Evolutionary conservation across 2,888 invertebrate genomes (phyloP).

Genomic region (Drosophila pseudotakahashii): DNA sequence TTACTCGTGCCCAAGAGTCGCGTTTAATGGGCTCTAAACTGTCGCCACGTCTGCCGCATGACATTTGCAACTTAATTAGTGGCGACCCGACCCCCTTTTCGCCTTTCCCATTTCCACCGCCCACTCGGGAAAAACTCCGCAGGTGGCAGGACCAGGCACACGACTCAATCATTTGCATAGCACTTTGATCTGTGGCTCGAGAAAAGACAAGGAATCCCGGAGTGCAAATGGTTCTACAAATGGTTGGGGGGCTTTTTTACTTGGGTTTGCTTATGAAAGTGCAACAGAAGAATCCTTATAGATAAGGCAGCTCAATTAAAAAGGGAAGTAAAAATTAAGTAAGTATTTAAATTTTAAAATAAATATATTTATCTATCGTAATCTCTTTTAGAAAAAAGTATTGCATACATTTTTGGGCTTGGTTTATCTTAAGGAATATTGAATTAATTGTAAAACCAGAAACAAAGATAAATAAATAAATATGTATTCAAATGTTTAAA

Average conservation of each 20-base stretch:
- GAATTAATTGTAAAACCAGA: no score
- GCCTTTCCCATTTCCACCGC: conserved; percentile 3
- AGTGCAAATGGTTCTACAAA: neutral
- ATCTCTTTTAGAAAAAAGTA: no score
- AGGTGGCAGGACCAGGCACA: conserved; percentile 45
- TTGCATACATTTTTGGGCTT: no score
- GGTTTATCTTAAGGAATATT: no score
- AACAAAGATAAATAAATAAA: no score
- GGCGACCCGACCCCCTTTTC: conserved; percentile 47
- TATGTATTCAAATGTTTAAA: no score
- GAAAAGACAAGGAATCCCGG: conserved; percentile 10
- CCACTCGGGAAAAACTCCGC: conserved; percentile 47
- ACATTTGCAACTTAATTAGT: conserved; percentile 74
- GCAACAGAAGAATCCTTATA: conserved; percentile 42
- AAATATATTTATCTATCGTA: no score
- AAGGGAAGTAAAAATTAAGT: neutral
- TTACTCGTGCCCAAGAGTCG: conserved; percentile 66
- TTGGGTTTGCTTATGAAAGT: conserved; percentile 58
- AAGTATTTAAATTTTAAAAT: neutral
- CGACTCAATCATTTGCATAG: conserved; percentile 75
- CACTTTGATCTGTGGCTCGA: conserved; percentile 69
- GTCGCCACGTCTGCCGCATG: conserved; percentile 46
- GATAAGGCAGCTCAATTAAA: conserved; percentile 1
- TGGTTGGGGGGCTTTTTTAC: neutral
- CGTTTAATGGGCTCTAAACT: conserved; percentile 77